Conservation (phyloP, 2,113 vertebrate genomes). For the Aphyosemion australe region DNA sequence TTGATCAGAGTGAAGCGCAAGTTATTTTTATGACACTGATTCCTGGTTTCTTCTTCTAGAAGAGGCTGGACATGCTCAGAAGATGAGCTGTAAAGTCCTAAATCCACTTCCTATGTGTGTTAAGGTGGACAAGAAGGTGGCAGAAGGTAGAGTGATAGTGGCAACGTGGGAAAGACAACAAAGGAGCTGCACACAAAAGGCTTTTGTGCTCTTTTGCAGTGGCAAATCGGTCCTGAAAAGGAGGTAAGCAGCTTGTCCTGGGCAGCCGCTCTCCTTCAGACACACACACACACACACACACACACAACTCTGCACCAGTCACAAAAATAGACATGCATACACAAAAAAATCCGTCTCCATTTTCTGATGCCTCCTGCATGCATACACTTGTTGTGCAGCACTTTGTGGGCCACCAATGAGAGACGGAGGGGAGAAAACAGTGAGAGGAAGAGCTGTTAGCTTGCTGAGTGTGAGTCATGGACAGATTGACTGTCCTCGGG, state of each 20-base stretch:
- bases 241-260: constrained; percentile 46
- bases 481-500: constrained; percentile 64
- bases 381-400: constrained; percentile 44
- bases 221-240: constrained; percentile 55
- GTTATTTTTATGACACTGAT: constrained; percentile 9
- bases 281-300: constrained; percentile 7
- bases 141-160: constrained; percentile 33
- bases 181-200: constrained; percentile 36
- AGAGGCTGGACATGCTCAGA: constrained; percentile 16
- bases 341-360: constrained; percentile 36
- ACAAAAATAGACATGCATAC: constrained; percentile 46
- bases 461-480: constrained; percentile 64
- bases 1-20: constrained; percentile 11
- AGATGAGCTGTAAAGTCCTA: constrained; percentile 9
- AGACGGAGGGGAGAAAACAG: constrained; percentile 6
- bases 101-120: constrained; percentile 28
- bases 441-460: constrained; percentile 34
- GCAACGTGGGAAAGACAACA: constrained; percentile 42
- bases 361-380: constrained; percentile 44
- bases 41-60: constrained; percentile 15
- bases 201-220: constrained; percentile 43
- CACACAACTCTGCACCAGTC: background rate
- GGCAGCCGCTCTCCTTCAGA: constrained; percentile 10
- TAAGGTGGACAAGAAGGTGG: constrained; percentile 29
- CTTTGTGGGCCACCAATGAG: constrained; percentile 54